Evolutionary conservation across 2,888 invertebrate genomes (phyloP), one percentile per base, ranked within the genome.

Genomic region (Drosophila macrospina): DNA sequence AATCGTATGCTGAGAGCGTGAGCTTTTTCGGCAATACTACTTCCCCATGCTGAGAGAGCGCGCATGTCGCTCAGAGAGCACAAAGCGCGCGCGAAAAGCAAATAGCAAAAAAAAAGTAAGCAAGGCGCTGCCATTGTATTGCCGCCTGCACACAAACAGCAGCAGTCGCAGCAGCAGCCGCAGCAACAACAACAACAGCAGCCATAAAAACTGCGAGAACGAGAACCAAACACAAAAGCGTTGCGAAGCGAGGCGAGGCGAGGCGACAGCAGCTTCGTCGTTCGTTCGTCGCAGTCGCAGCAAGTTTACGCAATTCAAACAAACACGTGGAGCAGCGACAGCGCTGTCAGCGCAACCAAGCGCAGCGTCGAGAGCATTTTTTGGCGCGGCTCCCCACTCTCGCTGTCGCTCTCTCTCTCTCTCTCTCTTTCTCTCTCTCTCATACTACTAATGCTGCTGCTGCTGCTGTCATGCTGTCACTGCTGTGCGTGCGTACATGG

Each of bases 301-400:
- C 66, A 74, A 76, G 69, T 89, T 89, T 86, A 89, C 79, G 87
- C 89, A 89, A 88, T 81, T 75, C 69, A 68, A 77, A 56, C 75
- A 81, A 89, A 84, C 89, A 89, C 89, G 89, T 90, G 89, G 81
- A 88, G 80, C 70, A 60, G 74, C 68, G 55, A 59, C 74, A 67
- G 71, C 70, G 70, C 63, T 64, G 66, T 50, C 50, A 59, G 34
- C 52, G 62, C 70, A 76, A 32, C 61, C 68, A 68, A 68, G 67
- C 69, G 63, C 77, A 67, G 69, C 76, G 73, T 55, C 48, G 62
- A 28, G 63, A 60, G 74, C 60, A 52, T 41, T 67, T 56, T 65
- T 57, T 69, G 56, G 74, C 76, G 70, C 65, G 76, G 54, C 75
- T 56, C 64, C 37, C 54, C 76, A 63, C 39, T 41, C 47, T 20